Conservation (phyloP, 2,113 vertebrate genomes). For the Struthidea cinerea region DNA sequence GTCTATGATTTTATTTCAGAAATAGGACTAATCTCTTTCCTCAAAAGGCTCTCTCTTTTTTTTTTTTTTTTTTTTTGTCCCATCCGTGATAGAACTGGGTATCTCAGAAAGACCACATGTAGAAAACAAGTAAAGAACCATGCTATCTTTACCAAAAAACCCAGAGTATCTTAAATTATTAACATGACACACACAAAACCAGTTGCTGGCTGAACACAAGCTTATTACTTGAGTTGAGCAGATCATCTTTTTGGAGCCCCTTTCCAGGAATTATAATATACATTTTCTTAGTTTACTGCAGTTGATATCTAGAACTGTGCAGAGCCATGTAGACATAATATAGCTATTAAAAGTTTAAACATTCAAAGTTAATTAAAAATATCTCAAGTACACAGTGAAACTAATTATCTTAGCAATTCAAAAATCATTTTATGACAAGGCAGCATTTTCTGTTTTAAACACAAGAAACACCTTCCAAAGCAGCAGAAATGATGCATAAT, state of each 20-base stretch:
- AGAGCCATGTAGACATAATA: neutral
- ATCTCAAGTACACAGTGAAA: neutral
- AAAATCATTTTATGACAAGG: neutral
- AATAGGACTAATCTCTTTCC: neutral
- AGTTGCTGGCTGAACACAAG: neutral
- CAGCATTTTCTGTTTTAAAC: neutral
- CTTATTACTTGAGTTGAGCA: neutral
- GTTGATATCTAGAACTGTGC: neutral
- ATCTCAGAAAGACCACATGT: neutral
- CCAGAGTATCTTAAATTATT: neutral
- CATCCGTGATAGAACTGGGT: neutral
- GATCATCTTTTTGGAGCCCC: neutral
- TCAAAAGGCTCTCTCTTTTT: neutral
- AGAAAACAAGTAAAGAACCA: neutral
- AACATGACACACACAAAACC: rapidly evolving
- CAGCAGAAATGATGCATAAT: neutral
- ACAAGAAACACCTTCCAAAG: neutral
- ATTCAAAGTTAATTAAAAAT: neutral
- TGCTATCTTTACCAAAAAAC: neutral
- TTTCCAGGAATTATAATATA: neutral
- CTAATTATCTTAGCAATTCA: neutral
- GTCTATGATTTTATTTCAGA: neutral
- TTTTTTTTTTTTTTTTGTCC: neutral
- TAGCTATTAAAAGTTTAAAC: neutral
- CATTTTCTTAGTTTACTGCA: neutral